Conservation (phyloP, 2,888 invertebrate species). For the Epirrhoe tristata region DNA sequence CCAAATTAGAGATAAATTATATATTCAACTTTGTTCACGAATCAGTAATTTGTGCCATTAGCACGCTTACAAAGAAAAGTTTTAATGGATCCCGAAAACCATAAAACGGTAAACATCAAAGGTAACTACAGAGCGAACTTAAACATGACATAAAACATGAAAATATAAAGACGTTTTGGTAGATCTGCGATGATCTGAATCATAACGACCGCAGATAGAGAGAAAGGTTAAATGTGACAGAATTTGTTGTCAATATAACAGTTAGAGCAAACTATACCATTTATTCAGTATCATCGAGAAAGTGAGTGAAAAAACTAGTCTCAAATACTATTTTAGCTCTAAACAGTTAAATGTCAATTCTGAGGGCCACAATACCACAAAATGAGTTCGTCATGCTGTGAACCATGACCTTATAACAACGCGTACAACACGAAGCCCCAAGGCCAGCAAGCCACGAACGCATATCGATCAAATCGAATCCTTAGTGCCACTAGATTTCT, state of each 20-base stretch:
- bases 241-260: no score
- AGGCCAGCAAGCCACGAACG: constrained; percentile 52
- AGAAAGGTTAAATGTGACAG: not conserved
- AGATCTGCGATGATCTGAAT: not conserved
- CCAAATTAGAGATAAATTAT: constrained; percentile 11
- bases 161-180: not conserved
- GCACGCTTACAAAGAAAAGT: constrained; percentile 3
- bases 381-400: constrained; percentile 32
- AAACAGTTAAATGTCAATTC: constrained; percentile 12
- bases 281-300: not conserved
- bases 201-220: not conserved
- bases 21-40: constrained; percentile 10
- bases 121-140: not conserved
- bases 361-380: constrained; percentile 19
- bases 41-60: constrained; percentile 12
- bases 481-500: constrained; percentile 20
- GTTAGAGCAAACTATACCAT: not conserved
- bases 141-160: not conserved
- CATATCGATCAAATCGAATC: constrained; percentile 59
- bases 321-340: not conserved
- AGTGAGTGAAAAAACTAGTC: not conserved
- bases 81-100: constrained; percentile 5
- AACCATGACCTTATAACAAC: constrained; percentile 66
- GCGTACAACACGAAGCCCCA: constrained; percentile 49
- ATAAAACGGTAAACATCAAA: constrained; percentile 7